A percentile compares a stretch with the other conserved stretches of the same genome.
Evolutionary conservation across 2,888 invertebrate species (phyloP).

Genomic region (Nomada lathburiana): DNA sequence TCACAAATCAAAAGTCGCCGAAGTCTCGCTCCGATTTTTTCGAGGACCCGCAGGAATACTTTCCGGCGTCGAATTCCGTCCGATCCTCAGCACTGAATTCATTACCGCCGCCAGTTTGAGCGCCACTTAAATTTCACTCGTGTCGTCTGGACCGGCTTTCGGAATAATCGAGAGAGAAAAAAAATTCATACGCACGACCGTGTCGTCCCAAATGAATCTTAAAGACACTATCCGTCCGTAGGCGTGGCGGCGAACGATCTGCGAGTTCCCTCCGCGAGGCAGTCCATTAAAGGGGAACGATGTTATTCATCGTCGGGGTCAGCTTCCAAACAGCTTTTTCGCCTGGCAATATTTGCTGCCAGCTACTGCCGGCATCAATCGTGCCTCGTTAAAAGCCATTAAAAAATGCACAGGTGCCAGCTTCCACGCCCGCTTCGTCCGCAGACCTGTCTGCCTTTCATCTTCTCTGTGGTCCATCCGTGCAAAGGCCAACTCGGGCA

Average conservation of each 20-base stretch:
- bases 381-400: slow-evolving; percentile 57
- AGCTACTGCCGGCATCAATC: slow-evolving; percentile 56
- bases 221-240: neutral
- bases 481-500: neutral
- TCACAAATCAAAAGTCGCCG: too few relatives aligned
- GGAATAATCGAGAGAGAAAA: neutral
- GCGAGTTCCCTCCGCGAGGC: neutral
- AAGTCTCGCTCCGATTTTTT: too few relatives aligned
- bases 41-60: neutral
- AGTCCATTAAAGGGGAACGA: slow-evolving; percentile 25
- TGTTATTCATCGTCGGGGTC: slow-evolving; percentile 41
- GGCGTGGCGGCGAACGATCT: neutral
- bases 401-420: slow-evolving; percentile 65
- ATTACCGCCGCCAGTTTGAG: neutral
- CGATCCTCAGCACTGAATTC: neutral
- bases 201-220: neutral
- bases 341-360: slow-evolving; percentile 38
- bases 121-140: neutral
- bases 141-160: neutral
- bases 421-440: slow-evolving; percentile 32
- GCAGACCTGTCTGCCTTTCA: slow-evolving; percentile 49
- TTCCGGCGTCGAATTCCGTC: neutral
- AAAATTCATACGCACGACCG: neutral
- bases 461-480: slow-evolving; percentile 19
- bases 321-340: slow-evolving; percentile 18